phyloP scores from a whole-genome alignment of 1,140 invertebrate genomes.

The Drosophila varians region DNA sequence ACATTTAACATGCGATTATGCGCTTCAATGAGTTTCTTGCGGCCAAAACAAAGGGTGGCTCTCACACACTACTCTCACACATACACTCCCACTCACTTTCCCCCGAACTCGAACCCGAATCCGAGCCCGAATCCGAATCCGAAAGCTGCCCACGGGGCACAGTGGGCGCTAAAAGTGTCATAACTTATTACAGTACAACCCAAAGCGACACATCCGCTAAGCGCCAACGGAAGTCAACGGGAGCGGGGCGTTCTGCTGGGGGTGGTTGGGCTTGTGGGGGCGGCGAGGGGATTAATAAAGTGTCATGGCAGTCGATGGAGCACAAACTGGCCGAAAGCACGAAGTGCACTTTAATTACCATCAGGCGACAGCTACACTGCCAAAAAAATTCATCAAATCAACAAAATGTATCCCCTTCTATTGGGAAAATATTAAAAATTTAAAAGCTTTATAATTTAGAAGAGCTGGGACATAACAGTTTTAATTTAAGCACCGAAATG shows the following conservation, averaged over 20 bases:
- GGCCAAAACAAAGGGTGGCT: slow-evolving; percentile 59
- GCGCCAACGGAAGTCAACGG: slow-evolving; percentile 25
- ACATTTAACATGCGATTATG: slow-evolving; percentile 82
- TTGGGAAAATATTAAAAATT: too few relatives aligned
- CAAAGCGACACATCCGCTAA: slow-evolving; percentile 64
- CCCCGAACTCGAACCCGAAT: too few relatives aligned
- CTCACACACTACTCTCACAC: neutral
- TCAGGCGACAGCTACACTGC: slow-evolving; percentile 2
- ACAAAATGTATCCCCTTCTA: too few relatives aligned
- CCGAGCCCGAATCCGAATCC: too few relatives aligned
- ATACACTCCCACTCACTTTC: neutral
- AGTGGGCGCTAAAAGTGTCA: slow-evolving; percentile 74
- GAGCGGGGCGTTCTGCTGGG: neutral
- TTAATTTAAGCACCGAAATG: too few relatives aligned
- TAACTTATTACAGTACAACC: slow-evolving; percentile 66
- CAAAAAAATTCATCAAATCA: too few relatives aligned
- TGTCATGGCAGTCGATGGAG: slow-evolving; percentile 40
- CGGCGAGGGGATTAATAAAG: slow-evolving; percentile 44
- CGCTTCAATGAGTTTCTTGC: slow-evolving; percentile 76
- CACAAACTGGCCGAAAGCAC: slow-evolving; percentile 43
- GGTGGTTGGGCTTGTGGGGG: neutral
- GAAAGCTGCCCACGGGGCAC: slow-evolving; percentile 16
- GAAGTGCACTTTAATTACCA: slow-evolving; percentile 74
- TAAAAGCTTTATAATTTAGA: too few relatives aligned
- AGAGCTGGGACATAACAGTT: too few relatives aligned